A percentile compares a stretch with the other conserved stretches of the same genome.
Conservation (phyloP, 1,140 invertebrate genomes). For the Pseudachorutes palmiensis region DNA sequence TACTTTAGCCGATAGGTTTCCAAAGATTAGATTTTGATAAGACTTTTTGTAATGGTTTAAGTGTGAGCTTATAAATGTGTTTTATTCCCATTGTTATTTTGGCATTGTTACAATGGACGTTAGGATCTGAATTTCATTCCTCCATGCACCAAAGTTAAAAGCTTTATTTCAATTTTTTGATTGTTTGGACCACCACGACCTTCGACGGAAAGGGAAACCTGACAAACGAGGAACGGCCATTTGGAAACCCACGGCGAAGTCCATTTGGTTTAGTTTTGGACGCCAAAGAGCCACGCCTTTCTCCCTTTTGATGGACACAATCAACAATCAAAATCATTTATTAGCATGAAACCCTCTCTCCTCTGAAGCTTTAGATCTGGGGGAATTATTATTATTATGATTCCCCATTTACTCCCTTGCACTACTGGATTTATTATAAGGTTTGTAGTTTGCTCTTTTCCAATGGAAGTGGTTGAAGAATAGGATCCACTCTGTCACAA, state of each 20-base stretch:
- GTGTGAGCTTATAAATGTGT: not conserved
- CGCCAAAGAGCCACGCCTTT: not conserved
- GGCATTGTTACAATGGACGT: too few species aligned
- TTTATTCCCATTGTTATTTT: not conserved
- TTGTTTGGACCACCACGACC: not conserved
- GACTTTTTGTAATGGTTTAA: too few species aligned
- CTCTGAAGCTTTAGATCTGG: too few species aligned
- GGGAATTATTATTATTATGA: not conserved
- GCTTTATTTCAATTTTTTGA: too few species aligned
- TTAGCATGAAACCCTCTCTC: not conserved
- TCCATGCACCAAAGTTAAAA: not conserved
- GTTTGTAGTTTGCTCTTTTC: not conserved
- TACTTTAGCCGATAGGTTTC: too few species aligned
- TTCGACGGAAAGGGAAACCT: too few species aligned
- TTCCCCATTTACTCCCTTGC: not conserved
- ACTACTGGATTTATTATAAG: not conserved
- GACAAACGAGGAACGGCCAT: too few species aligned
- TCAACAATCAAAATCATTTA: not conserved
- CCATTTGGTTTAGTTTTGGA: not conserved
- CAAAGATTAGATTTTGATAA: too few species aligned
- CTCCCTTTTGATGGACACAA: not conserved
- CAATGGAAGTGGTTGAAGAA: not conserved
- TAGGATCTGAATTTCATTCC: not conserved
- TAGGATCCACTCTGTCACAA: too few species aligned
- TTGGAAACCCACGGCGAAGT: not conserved